Evolutionary conservation across 2,888 invertebrate genomes (phyloP).

Genomic region (Chrysomela aeneicollis): DNA sequence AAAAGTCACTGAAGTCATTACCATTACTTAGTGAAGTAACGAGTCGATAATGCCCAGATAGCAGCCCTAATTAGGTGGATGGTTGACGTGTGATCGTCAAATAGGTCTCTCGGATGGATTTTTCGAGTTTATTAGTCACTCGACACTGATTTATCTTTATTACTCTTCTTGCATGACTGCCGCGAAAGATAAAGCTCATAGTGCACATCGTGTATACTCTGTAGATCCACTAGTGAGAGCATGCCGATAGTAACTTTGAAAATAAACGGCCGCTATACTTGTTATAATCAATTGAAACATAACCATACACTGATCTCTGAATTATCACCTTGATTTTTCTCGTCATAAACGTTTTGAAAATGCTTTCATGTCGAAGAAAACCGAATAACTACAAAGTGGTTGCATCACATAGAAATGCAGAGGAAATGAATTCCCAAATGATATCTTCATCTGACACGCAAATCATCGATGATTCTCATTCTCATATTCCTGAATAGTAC

Average conservation of each 20-base stretch:
- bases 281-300: too few relatives aligned
- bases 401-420: too few relatives aligned
- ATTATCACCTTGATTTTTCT: too few relatives aligned
- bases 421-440: too few relatives aligned
- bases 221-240: slow-evolving; percentile 3
- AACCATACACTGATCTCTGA: too few relatives aligned
- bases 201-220: background rate
- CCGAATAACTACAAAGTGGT: too few relatives aligned
- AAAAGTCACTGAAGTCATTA: slow-evolving; percentile 45
- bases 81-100: slow-evolving; percentile 35
- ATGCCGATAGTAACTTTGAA: background rate
- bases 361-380: too few relatives aligned
- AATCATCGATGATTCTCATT: too few relatives aligned
- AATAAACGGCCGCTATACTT: too few relatives aligned
- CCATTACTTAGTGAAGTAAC: slow-evolving; percentile 45
- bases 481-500: too few relatives aligned
- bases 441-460: too few relatives aligned
- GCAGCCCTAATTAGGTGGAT: slow-evolving; percentile 39
- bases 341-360: too few relatives aligned
- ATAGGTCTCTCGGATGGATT: slow-evolving; percentile 34
- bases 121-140: slow-evolving; percentile 38
- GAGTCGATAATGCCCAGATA: slow-evolving; percentile 42
- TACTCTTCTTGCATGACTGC: slow-evolving; percentile 18
- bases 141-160: slow-evolving; percentile 35
- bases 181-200: slow-evolving; percentile 15